phyloP scores from a whole-genome alignment of 2,797 vertebrate genomes.

The Eulemur rubriventer region DNA sequence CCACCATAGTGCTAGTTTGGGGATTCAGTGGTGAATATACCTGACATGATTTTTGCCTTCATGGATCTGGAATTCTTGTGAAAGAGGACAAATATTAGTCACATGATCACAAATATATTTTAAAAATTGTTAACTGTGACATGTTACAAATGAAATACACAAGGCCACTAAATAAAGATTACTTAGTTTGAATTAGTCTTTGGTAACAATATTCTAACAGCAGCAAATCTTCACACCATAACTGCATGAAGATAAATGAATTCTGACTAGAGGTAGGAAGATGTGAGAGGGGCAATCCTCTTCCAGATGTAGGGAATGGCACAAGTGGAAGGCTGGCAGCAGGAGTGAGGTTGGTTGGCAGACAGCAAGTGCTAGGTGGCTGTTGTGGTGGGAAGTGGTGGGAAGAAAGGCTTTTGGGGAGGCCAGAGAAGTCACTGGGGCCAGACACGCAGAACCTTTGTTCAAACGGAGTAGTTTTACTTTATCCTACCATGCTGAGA shows the following conservation, averaged over 20 bases:
- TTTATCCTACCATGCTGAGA: neutral
- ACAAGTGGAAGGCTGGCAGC: neutral
- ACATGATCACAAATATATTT: neutral
- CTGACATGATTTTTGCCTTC: neutral
- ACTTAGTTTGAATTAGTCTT: neutral
- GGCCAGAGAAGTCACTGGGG: too few relatives aligned
- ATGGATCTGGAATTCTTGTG: neutral
- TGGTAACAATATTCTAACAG: neutral
- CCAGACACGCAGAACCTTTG: neutral
- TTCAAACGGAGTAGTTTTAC: neutral
- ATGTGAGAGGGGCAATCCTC: too few relatives aligned
- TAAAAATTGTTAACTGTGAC: neutral
- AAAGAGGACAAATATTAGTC: neutral
- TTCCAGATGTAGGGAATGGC: neutral
- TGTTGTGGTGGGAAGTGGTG: too few relatives aligned
- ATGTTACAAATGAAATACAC: neutral
- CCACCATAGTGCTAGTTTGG: neutral
- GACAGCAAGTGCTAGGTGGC: too few relatives aligned
- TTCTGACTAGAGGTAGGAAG: neutral
- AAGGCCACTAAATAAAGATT: neutral
- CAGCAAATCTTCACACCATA: neutral
- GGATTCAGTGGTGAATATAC: neutral
- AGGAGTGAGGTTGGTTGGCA: too few relatives aligned
- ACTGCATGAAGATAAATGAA: neutral
- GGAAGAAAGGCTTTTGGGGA: neutral